Evolutionary conservation across 2,797 vertebrate genomes (phyloP).

Genomic region (Phataginus tricuspis): DNA sequence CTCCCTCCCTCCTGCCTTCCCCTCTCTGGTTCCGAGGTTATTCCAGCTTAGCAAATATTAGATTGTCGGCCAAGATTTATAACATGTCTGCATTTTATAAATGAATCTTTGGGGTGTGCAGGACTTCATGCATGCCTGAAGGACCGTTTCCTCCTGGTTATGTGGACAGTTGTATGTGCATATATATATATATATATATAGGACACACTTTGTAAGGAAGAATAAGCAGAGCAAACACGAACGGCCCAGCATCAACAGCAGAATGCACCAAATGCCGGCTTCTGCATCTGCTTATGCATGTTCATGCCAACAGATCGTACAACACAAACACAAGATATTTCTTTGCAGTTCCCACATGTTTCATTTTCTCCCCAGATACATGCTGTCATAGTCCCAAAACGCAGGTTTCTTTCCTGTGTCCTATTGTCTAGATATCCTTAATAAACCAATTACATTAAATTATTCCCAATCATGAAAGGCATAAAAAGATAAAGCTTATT

Average conservation of each 20-base stretch:
- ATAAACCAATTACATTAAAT: constrained; percentile 1
- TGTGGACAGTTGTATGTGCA: neutral
- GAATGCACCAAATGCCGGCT: neutral
- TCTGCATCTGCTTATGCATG: fast-evolving
- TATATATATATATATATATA: neutral
- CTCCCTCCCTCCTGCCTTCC: neutral
- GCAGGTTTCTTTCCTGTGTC: neutral
- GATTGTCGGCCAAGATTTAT: constrained; percentile 50
- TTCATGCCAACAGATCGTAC: neutral
- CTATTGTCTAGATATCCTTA: neutral
- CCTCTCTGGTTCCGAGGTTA: neutral
- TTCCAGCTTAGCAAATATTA: constrained; percentile 47
- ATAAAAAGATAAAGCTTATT: constrained; percentile 25
- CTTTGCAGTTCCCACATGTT: neutral
- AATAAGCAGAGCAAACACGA: neutral
- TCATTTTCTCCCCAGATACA: neutral
- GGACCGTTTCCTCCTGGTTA: neutral
- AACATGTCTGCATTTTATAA: constrained; percentile 30
- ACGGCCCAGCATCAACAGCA: neutral
- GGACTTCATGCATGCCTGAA: neutral
- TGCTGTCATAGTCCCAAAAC: neutral
- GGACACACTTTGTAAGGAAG: neutral
- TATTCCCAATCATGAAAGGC: constrained; percentile 26
- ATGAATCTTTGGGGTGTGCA: neutral
- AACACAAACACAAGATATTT: neutral